Evolutionary conservation across 2,113 vertebrate genomes (phyloP), one percentile per base, ranked within the genome.

Genomic region (Melozone crissalis): DNA sequence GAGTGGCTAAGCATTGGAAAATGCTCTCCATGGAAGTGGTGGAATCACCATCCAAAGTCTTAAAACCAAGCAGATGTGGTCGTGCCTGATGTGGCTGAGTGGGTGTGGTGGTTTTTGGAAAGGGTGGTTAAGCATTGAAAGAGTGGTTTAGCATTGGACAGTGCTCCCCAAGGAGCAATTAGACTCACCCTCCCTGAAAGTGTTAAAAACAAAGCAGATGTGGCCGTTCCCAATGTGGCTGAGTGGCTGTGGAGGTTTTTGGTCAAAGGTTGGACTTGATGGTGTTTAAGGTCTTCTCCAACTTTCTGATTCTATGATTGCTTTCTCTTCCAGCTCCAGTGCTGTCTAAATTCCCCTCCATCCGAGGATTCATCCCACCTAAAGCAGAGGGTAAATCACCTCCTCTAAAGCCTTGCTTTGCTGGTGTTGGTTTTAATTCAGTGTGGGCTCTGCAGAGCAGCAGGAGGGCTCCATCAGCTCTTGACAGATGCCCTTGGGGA

Each of bases 361-460:
- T 82, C 24, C 44, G 95, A 95, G 96, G 96, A 85, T 95, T 94
- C 2, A 0, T 76, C 71, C 96, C 95, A 26, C 43, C 93, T 39
- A 97, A 93, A 82, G 1, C 85, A 41, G 94, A 97, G 11, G 97
- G 97, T 97, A 97, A 97, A 76, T 75, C 26, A 35, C 8, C 11
- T 77, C 28, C 54, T 55, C 5, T 7, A 1, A 12, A 51, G 7
- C 24, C 30, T 78, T 46, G 26, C 57, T 76, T 72, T 54, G 19
- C 13, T 44, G n/a, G 4, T 57, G 33, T 8, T 16, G 37, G 31
- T 24, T 76, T 63, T 20, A 27, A 51, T 31, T 14, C 31, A 33
- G 41, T 6, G 9, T 33, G 63, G 72, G 65, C 39, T 89, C 59
- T 28, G 41, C 67, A 59, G 58, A 43, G 41, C 67, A 59, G 59